Base-by-base conservation (phyloP, 1,140 invertebrate species). In the Heliconius hewitsoni region DNA sequence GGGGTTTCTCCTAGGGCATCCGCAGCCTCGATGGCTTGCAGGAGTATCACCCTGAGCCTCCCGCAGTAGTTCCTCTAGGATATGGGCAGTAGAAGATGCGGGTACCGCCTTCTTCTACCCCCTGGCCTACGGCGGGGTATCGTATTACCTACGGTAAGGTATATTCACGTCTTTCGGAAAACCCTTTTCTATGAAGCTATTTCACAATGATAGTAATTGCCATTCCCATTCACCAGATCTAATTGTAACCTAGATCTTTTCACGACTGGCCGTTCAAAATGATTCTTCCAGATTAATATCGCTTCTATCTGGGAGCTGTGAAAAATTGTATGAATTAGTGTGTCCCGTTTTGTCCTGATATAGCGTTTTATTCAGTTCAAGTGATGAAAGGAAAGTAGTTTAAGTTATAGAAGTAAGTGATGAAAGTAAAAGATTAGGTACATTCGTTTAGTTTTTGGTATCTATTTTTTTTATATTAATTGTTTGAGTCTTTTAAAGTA, bases 141-240 rank as follows among this genome's bases (percentile, higher is more conserved):
- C 27, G 23, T 66, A 66, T 66, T 16, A 66, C 60, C 9, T 27
- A 23, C 60, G 0, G 60, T 66, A 27, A 11, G 3, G n/a, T 23
- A n/a, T 2, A 66, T 66, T 16, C 60, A 76, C 57, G 73, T 50
- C 77, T 50, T 74, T 70, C 19, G 55, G 73, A 71, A 46, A 46
- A 46, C 73, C 52, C 52, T 46, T 52, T 13, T 73, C 70, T 78
- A 73, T 70, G 50, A 60, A 39, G 77, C 42, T 50, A 73, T 66
- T 79, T 19, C 50, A 79, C 78, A 75, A 75, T 79, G 78, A 16
- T 57, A 71, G 73, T 60, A 76, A 79, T 79, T 75, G 73, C 39
- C 78, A 75, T 75, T 79, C 73, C 73, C 42, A 79, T 79, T 72
- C 42, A 39, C 50, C 27, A 73, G 18, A 71, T 46, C n/a, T 71